Evolutionary conservation across 2,888 invertebrate species (phyloP), one percentile per base, ranked within the genome.

Genomic region (Tinea trinotella): DNA sequence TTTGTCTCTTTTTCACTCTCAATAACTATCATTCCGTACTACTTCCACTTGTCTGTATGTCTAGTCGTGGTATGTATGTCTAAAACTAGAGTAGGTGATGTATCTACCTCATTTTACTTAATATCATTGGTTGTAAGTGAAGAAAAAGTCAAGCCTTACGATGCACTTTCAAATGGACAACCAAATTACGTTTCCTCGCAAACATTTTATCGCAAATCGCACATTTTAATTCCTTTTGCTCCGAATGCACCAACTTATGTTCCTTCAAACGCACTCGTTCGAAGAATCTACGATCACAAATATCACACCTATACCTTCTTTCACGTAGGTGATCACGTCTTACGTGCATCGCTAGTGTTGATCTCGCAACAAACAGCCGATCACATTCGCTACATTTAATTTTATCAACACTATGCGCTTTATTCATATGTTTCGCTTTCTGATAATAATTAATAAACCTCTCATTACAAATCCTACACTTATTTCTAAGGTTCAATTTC

Each of bases 361-460:
- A 40, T 10, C 24, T 6, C 5, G 34, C 24, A 9, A 35, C 9
- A 10, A 56, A 56, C 10, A 15, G 17, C 30, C 12, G 35, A 7
- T 53, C 49, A 12, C 53, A 53, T 2, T 40, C 53, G 7, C 22
- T 53, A 20, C 56, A 53, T 22, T 55, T 24, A 9, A 82, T 76
- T 0, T 80, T 76, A 55, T 82, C 80, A 0, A 72, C 74, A 40
- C 84, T 83, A 53, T 85, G 85, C 0, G 77, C 74, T 57, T 79
- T 78, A 17, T 78, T 72, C 85, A 85, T 84, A 56, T 85, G 85
- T 1, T 81, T 62, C 0, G 83, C 79, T 53, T 84, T 84, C 55
- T 83, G 83, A 35, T 85, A 84, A 58, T 83, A 83, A 57, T 83
- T 85, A 61, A 81, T 80, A 55, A 85, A 85, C 2, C 83, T 66